A percentile compares a stretch with the other conserved stretches of the same genome.
These are phyloP conservation scores for Mycogona germanica DNA, from an alignment of 2,888 invertebrate species.

Conservation along the genomic window DNA sequence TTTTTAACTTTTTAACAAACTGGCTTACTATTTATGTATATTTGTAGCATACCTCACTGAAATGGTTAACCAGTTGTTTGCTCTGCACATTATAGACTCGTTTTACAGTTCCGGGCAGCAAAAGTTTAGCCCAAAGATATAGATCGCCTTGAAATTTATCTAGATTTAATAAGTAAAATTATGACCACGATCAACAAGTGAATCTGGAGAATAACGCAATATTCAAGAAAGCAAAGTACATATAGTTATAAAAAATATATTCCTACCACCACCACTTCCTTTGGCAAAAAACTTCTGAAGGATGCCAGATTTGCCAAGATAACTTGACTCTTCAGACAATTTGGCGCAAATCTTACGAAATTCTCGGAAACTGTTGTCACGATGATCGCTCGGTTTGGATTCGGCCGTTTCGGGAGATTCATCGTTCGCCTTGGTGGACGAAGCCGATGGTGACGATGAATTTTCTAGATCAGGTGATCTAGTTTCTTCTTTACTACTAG, in stretches of 20 bases:
- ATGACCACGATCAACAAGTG: neutral
- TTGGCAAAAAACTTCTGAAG: slow-evolving; percentile 53
- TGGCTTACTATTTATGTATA: neutral
- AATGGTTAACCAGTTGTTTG: slow-evolving; percentile 79
- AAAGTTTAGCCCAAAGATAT: slow-evolving; percentile 62
- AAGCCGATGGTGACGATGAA: too few species aligned
- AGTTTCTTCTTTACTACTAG: too few species aligned
- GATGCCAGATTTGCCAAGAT: slow-evolving; percentile 64
- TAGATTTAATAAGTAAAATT: slow-evolving; percentile 29
- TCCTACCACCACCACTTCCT: slow-evolving; percentile 35
- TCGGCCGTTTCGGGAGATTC: too few species aligned
- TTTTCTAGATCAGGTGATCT: too few species aligned
- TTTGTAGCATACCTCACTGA: slow-evolving; percentile 48
- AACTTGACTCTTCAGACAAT: slow-evolving; percentile 62
- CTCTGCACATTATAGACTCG: slow-evolving; percentile 84
- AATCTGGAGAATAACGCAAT: neutral
- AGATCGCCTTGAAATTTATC: slow-evolving; percentile 62
- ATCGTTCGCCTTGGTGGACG: too few species aligned
- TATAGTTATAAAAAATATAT: neutral
- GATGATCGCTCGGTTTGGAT: too few species aligned
- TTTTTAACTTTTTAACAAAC: neutral
- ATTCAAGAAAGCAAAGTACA: neutral
- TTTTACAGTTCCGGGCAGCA: slow-evolving; percentile 70
- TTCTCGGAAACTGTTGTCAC: slow-evolving; percentile 58
- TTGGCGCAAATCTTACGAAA: slow-evolving; percentile 65